Evolutionary conservation across 2,888 invertebrate genomes (phyloP).

Genomic region (Cryptophagus acutangulus): DNA sequence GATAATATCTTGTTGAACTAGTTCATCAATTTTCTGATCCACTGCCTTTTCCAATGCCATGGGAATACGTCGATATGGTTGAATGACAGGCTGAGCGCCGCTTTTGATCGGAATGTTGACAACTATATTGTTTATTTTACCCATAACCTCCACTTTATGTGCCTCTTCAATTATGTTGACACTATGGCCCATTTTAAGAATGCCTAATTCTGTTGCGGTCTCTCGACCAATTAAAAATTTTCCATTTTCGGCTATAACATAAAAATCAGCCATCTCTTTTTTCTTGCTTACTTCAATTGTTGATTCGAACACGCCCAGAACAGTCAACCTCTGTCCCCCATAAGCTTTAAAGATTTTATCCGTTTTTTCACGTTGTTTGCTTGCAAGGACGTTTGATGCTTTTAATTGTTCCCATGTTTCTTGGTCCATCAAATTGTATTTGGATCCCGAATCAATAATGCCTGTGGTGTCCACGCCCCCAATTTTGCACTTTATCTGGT

Average conservation of each 20-base stretch:
- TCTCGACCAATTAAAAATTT: conserved; percentile 18
- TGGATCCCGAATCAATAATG: conserved; percentile 25
- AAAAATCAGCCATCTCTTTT: conserved; percentile 17
- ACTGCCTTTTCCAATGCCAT: conserved; percentile 8
- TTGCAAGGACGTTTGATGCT: conserved; percentile 7
- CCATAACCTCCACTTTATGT: conserved; percentile 19
- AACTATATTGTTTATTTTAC: conserved; percentile 33
- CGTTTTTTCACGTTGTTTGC: conserved; percentile 10
- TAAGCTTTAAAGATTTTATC: conserved; percentile 16
- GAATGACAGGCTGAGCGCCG: conserved; percentile 8
- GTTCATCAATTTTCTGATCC: conserved; percentile 9
- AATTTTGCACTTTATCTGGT: conserved; percentile 12
- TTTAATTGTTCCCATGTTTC: conserved; percentile 20
- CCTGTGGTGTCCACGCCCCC: conserved; percentile 20
- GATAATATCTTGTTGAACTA: conserved; percentile 6
- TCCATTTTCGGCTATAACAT: conserved; percentile 18
- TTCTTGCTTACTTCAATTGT: conserved; percentile 12
- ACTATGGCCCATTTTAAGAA: conserved; percentile 22
- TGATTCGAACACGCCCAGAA: conserved; percentile 24
- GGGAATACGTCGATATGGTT: conserved; percentile 8
- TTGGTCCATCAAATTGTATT: conserved; percentile 20
- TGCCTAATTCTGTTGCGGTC: conserved; percentile 19
- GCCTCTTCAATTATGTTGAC: conserved; percentile 9
- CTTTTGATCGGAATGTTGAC: conserved; percentile 17
- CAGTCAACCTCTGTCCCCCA: conserved; percentile 15